Evolutionary conservation across 2,888 invertebrate genomes (phyloP), one percentile per base, ranked within the genome.

Genomic region (Spodoptera littoralis): DNA sequence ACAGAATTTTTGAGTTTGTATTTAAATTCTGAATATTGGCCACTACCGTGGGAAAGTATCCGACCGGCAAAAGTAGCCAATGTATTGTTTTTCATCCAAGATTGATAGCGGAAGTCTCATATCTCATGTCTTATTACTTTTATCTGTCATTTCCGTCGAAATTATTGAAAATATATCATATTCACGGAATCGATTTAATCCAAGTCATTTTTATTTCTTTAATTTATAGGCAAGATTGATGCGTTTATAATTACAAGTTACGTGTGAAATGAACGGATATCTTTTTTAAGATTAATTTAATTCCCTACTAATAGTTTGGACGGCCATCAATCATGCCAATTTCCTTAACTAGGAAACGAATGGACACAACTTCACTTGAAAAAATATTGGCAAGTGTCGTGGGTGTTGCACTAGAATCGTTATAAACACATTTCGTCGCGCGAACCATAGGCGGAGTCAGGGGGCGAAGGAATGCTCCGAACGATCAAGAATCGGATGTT

Each of bases 351-450:
- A 90, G 88, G 87, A 89, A 89, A 85, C 82, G 82, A 68, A 79
- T 73, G 72, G 73, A 67, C 68, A 18, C 41, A 41, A 68, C 12
- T 76, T 55, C 54, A 44, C 54, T 57, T 50, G 68, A 81, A 77
- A 82, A 83, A 84, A 79, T 73, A 60, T 76, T 61, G 48, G 62
- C 73, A 75, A 75, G 77, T 82, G 71, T 84, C 84, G 86, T 89
- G 92, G 81, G 94, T 90, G 94, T 91, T 83, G 79, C 86, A 71
- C 75, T 58, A 73, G 78, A 79, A 81, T 93, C 92, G 92, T 93
- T 94, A 93, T 90, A 90, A 92, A 89, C 87, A 88, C 92, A 93
- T 93, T 93, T 92, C 77, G 89, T 84, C 71, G 90, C 77, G 90
- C 89, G 88, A 91, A 91, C 86, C 88, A 86, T 84, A 84, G 94